Evolutionary conservation across 1,140 invertebrate genomes (phyloP).

Genomic region (Tetraneura akinire): DNA sequence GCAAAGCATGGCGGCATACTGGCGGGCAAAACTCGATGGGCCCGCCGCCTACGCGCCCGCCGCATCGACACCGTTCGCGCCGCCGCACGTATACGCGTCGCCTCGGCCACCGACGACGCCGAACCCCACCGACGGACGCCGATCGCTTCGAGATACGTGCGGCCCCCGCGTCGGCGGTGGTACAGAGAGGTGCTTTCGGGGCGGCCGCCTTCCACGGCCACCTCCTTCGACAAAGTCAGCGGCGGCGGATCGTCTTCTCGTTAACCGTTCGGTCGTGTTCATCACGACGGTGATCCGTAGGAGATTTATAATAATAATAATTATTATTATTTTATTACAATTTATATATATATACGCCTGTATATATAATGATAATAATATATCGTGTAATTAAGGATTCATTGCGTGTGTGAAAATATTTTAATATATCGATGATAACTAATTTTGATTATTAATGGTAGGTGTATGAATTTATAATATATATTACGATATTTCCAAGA

Average conservation of each 20-base stretch:
- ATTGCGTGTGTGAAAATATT: too few species aligned
- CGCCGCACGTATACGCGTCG: conserved; percentile 29
- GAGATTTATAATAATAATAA: not conserved
- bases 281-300: not conserved
- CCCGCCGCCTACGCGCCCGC: conserved; percentile 43
- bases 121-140: conserved; percentile 48
- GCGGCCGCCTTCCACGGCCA: conserved; percentile 36
- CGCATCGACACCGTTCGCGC: not conserved
- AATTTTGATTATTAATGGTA: too few species aligned
- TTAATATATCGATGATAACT: too few species aligned
- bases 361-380: too few species aligned
- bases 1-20: conserved; percentile 49
- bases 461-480: too few species aligned
- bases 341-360: too few species aligned
- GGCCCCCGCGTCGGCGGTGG: not conserved
- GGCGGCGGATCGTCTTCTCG: not conserved
- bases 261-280: not conserved
- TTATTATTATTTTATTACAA: too few species aligned
- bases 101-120: conserved; percentile 20
- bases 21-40: conserved; percentile 38
- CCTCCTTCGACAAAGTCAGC: not conserved
- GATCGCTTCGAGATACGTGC: not conserved
- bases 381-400: too few species aligned
- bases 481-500: too few species aligned
- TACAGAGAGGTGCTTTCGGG: conserved; percentile 9